These are phyloP conservation scores for Malthinus seriepunctatus DNA, from an alignment of 2,888 invertebrate genomes.

Conservation along the genomic window DNA sequence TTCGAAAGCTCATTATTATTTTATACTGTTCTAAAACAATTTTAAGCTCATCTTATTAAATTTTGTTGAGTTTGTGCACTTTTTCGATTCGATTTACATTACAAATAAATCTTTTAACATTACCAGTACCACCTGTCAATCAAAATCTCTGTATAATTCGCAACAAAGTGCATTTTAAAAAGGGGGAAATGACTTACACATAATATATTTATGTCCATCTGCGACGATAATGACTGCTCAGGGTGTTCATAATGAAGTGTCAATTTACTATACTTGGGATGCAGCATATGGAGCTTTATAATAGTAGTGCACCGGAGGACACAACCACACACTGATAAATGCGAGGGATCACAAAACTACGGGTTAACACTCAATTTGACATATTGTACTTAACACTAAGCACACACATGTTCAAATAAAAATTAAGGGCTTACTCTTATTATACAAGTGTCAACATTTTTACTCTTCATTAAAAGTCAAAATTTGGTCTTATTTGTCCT, in stretches of 20 bases:
- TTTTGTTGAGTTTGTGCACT: not conserved
- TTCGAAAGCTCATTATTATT: too few species aligned
- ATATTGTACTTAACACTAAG: constrained; percentile 46
- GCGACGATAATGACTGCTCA: constrained; percentile 47
- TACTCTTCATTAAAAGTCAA: constrained; percentile 1
- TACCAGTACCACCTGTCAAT: constrained; percentile 22
- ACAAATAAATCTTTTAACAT: not conserved
- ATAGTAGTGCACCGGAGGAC: constrained; percentile 25
- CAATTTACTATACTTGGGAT: constrained; percentile 50
- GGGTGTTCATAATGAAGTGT: constrained; percentile 54
- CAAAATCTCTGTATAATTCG: constrained; percentile 30
- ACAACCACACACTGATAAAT: constrained; percentile 27
- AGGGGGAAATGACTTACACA: constrained; percentile 6
- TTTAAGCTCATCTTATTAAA: not conserved
- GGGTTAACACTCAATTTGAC: constrained; percentile 56
- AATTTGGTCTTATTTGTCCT: not conserved
- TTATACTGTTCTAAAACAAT: not conserved
- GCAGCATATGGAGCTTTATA: constrained; percentile 45
- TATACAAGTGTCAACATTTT: too few species aligned
- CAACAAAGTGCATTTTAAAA: constrained; percentile 31
- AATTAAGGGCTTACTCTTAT: constrained; percentile 11
- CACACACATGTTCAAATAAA: constrained; percentile 28
- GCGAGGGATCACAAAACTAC: constrained; percentile 31
- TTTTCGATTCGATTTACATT: not conserved
- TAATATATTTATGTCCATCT: constrained; percentile 44